Base-by-base conservation (phyloP, 2,113 vertebrate species). In the Myotis davidii region DNA sequence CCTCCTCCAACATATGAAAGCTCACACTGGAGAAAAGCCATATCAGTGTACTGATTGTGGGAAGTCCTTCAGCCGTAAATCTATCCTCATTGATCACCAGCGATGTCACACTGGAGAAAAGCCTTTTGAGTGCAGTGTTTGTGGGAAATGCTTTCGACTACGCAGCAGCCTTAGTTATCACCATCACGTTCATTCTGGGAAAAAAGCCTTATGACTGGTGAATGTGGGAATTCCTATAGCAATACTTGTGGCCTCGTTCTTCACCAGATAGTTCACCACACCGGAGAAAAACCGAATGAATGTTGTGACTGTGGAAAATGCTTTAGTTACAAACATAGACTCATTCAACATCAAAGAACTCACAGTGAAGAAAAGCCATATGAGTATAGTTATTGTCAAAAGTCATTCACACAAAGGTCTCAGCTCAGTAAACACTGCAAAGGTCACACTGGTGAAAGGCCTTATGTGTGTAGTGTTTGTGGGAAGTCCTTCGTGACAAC, bases 351-450 rank as follows among this genome's bases (percentile, higher is more conserved):
- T 9, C 69, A 39, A 21, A 70, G 85, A 16, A 81, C 93, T 21
- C 96, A 96, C 29, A 87, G 83, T 10, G 95, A 94, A 21, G 88
- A 69, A 29, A 96, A 74, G 34, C 94, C 97, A 23, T 95, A 86
- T n/a, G 73, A 86, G 0, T 96, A 95, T 32, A 27, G 37, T 3
- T 23, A 23, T 21, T 39, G 37, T 25, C 5, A 11, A 12, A 72
- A 39, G 37, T 39, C 69, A 5, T 39, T 72, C 21, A 72, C n/a
- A 34, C 10, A 39, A 72, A 72, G 20, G 4, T 72, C 69, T 72
- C 10, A 2, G 10, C 69, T 72, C 69, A 13, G 23, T 39, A 25
- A 72, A 72, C 34, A 72, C 69, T 5, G 12, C n/a, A 72, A 20
- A 39, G 21, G 34, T 39, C 34, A 39, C 11, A 39, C 9, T 12